Evolutionary conservation across 2,797 vertebrate genomes (phyloP).

Genomic region (Pagetopsis macropterus): DNA sequence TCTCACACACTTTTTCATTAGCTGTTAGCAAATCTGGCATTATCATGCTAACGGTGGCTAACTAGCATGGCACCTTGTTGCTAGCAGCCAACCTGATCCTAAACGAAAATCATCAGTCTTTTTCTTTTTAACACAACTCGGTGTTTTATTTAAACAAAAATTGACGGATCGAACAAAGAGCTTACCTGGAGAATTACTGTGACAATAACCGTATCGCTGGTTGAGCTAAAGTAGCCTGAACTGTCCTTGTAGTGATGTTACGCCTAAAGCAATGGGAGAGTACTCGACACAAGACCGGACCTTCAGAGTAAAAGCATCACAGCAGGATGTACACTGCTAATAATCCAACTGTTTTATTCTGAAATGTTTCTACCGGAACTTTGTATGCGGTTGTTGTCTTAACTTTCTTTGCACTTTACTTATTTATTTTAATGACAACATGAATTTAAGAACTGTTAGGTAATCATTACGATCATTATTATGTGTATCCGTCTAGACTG

Average conservation of each 20-base stretch:
- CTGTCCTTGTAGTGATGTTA: slow-evolving; percentile 47
- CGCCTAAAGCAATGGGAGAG: slow-evolving; percentile 15
- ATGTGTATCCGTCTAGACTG: no score
- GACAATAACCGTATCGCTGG: slow-evolving; percentile 4
- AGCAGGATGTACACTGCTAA: not conserved
- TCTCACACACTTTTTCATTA: slow-evolving; percentile 44
- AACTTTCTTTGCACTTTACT: no score
- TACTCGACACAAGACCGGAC: not conserved
- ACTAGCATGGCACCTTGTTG: slow-evolving; percentile 46
- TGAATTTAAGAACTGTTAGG: no score
- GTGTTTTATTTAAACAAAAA: accelerated
- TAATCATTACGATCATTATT: no score
- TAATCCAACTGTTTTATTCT: slow-evolving; percentile 37
- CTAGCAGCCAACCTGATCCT: not conserved
- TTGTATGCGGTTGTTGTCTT: no score
- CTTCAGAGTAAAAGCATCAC: slow-evolving; percentile 60
- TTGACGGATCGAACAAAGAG: accelerated
- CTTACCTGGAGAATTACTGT: slow-evolving; percentile 37
- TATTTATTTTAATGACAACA: no score
- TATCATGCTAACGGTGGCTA: slow-evolving; percentile 69
- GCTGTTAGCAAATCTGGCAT: slow-evolving; percentile 54
- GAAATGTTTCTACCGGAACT: slow-evolving; percentile 37
- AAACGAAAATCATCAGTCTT: not conserved
- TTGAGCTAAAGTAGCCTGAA: slow-evolving; percentile 4
- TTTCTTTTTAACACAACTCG: not conserved